Conservation (phyloP, 1,140 invertebrate species). For the Thaumatotibia leucotreta region DNA sequence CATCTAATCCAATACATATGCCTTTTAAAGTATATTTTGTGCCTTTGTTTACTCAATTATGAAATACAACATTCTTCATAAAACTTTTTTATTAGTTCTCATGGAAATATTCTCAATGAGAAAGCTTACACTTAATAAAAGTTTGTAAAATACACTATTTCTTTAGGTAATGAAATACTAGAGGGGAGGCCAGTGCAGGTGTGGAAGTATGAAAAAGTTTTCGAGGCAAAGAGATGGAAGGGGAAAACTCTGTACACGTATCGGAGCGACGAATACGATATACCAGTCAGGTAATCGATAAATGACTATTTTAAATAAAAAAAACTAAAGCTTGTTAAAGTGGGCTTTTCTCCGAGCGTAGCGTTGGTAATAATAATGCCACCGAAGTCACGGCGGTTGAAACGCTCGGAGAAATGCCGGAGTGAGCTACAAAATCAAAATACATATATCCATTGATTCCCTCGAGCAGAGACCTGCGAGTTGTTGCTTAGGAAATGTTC, state of each 20-base stretch:
- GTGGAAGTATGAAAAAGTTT: slow-evolving; percentile 20
- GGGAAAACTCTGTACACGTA: neutral
- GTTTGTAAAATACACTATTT: neutral
- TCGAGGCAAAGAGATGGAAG: neutral
- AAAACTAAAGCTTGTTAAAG: no score
- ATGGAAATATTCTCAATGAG: neutral
- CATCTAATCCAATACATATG: no score
- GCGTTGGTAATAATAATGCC: neutral
- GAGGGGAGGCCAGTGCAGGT: slow-evolving; percentile 20
- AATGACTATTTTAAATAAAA: neutral
- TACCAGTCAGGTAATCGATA: neutral
- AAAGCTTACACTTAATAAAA: neutral
- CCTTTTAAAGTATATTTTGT: no score
- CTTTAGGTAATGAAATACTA: slow-evolving; percentile 17
- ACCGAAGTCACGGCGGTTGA: no score
- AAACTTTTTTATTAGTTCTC: neutral
- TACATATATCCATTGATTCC: no score
- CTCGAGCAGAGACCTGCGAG: no score
- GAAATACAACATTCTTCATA: no score
- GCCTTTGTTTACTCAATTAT: no score
- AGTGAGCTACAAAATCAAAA: no score
- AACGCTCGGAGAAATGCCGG: no score
- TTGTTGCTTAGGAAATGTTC: no score
- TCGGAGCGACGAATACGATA: neutral
- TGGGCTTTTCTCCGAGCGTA: neutral